Conservation (phyloP, 1,140 invertebrate species). For the Drosophila watanabei region DNA sequence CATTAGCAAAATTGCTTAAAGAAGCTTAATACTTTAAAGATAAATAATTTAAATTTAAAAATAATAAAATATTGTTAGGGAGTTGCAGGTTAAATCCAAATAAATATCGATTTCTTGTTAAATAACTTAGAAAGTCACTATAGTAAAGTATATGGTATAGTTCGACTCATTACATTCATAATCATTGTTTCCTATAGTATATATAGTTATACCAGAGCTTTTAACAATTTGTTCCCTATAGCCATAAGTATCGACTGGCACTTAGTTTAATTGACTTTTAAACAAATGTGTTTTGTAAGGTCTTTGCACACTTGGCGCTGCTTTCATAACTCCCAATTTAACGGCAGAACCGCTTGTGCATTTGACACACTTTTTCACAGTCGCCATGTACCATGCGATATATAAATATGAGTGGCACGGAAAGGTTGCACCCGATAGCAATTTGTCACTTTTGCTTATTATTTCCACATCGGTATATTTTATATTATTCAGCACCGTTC, state of each 20-base stretch:
- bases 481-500: slow-evolving; percentile 13
- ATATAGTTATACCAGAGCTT: not conserved
- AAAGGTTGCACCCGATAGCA: slow-evolving; percentile 12
- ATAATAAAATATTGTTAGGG: not conserved
- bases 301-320: not conserved
- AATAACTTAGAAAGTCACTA: not conserved
- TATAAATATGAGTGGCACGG: not conserved
- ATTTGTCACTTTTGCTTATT: slow-evolving; percentile 11
- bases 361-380: slow-evolving; percentile 11
- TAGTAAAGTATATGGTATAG: no score
- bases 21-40: not conserved
- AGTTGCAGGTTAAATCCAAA: no score
- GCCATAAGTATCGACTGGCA: no score
- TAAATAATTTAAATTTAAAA: no score
- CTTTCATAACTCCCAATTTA: slow-evolving; percentile 2
- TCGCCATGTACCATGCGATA: not conserved
- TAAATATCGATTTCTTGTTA: not conserved
- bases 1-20: not conserved
- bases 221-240: not conserved
- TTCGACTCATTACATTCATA: no score
- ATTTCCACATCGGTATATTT: slow-evolving; percentile 10
- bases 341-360: not conserved
- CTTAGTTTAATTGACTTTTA: not conserved
- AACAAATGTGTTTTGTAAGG: not conserved
- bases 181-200: not conserved